Percentiles rank a stretch among this genome's conserved stretches.
These are phyloP conservation scores for Larimichthys crocea DNA, from an alignment of 2,113 vertebrate species.

Conservation along the genomic window DNA sequence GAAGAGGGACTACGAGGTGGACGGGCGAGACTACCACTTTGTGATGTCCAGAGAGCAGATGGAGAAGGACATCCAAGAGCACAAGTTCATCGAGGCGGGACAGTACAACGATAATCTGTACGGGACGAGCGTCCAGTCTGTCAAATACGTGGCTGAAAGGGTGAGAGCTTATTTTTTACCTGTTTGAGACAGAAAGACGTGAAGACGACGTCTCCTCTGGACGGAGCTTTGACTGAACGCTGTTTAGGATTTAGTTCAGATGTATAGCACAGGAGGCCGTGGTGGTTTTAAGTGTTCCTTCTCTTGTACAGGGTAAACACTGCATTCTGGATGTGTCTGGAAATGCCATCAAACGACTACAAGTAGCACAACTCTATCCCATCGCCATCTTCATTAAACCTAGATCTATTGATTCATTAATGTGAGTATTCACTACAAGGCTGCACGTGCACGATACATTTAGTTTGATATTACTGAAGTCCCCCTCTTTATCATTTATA, in stretches of 20 bases:
- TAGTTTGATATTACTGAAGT: neutral
- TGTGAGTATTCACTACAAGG: conserved; percentile 87
- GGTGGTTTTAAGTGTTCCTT: neutral
- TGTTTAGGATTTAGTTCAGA: neutral
- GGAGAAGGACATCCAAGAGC: conserved; percentile 99
- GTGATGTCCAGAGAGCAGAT: conserved; percentile 97
- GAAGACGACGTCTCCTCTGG: neutral
- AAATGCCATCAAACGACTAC: conserved; percentile 98
- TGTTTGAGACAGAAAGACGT: too few species aligned
- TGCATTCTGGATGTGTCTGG: conserved; percentile 98
- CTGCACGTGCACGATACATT: too few species aligned
- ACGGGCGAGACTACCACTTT: conserved; percentile 97
- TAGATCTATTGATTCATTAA: conserved; percentile 93
- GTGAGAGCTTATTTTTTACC: conserved; percentile 76
- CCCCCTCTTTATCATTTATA: too few species aligned
- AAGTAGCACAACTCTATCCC: conserved; percentile 98
- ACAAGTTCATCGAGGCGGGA: conserved; percentile 99
- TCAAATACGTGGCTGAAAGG: conserved; percentile 97
- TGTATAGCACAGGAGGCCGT: neutral
- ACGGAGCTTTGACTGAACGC: neutral
- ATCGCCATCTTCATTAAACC: conserved; percentile 99
- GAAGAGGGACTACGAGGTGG: conserved; percentile 95
- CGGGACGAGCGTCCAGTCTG: conserved; percentile 97
- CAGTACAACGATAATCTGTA: conserved; percentile 99
- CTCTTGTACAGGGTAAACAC: conserved; percentile 91